Percentiles rank a stretch among this genome's conserved stretches.
Conservation (phyloP, 1,140 invertebrate species). For the Pantala flavescens region DNA sequence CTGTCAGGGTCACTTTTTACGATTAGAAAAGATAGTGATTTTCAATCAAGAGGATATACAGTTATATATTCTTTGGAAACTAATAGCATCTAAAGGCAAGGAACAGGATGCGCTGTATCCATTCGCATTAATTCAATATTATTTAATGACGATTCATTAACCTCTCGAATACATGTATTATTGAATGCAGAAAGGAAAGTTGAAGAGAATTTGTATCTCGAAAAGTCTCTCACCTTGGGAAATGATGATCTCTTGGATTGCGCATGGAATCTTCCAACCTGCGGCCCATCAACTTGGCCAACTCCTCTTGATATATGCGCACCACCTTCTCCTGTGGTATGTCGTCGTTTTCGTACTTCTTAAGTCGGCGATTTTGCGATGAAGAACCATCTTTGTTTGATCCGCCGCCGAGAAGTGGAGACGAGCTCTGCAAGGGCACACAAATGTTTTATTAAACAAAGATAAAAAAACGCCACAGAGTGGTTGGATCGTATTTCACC, state of each 20-base stretch:
- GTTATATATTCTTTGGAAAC: too few relatives aligned
- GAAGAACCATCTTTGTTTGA: conserved; percentile 22
- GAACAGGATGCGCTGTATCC: too few relatives aligned
- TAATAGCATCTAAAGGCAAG: too few relatives aligned
- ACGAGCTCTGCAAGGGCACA: conserved; percentile 26
- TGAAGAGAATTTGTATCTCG: too few relatives aligned
- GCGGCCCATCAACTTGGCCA: conserved; percentile 81
- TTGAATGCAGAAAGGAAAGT: too few relatives aligned
- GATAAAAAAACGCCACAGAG: too few relatives aligned
- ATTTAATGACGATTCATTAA: too few relatives aligned
- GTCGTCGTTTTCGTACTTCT: conserved; percentile 86
- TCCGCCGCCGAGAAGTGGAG: conserved; percentile 20
- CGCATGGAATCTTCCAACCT: conserved; percentile 55
- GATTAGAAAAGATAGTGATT: too few relatives aligned
- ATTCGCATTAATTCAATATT: too few relatives aligned
- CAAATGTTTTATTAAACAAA: neutral
- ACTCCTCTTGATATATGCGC: conserved; percentile 91
- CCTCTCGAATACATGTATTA: too few relatives aligned
- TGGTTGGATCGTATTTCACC: too few relatives aligned
- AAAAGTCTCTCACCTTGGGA: conserved; percentile 48
- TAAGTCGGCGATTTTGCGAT: conserved; percentile 57
- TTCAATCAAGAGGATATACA: too few relatives aligned
- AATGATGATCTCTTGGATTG: conserved; percentile 29
- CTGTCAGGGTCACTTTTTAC: neutral
- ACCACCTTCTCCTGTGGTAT: conserved; percentile 95